Conservation (phyloP, 2,888 invertebrate species). For the Lepidonotus clava region DNA sequence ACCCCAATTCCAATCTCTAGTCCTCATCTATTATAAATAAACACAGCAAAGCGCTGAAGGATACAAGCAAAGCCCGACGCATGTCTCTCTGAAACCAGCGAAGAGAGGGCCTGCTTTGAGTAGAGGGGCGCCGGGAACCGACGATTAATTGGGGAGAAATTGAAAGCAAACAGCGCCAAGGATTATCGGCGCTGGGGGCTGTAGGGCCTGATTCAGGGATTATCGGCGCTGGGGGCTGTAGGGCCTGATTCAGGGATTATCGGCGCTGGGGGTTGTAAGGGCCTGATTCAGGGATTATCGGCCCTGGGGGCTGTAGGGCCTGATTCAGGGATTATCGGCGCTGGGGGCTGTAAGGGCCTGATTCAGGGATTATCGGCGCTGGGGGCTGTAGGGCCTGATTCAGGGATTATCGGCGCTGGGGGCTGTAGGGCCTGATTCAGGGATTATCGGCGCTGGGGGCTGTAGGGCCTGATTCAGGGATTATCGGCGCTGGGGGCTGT, state of each 20-base stretch:
- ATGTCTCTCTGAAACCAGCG: too few relatives aligned
- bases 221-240: too few relatives aligned
- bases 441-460: background rate
- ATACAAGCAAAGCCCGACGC: too few relatives aligned
- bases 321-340: slow-evolving; percentile 12
- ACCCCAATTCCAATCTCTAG: too few relatives aligned
- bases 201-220: slow-evolving; percentile 11
- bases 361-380: slow-evolving; percentile 3
- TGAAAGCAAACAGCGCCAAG: slow-evolving; percentile 10
- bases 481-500: background rate
- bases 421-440: background rate
- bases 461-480: slow-evolving; percentile 12
- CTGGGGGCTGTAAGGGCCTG: background rate
- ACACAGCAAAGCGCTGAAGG: too few relatives aligned
- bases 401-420: background rate
- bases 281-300: slow-evolving; percentile 23
- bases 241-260: slow-evolving; percentile 22
- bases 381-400: background rate
- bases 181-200: background rate
- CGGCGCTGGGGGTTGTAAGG: background rate
- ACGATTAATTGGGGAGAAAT: background rate
- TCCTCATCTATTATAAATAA: too few relatives aligned
- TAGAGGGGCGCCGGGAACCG: too few relatives aligned
- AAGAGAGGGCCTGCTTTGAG: too few relatives aligned
- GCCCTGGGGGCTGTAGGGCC: background rate